Conservation (phyloP, 2,113 vertebrate species). For the Anguilla rostrata region DNA sequence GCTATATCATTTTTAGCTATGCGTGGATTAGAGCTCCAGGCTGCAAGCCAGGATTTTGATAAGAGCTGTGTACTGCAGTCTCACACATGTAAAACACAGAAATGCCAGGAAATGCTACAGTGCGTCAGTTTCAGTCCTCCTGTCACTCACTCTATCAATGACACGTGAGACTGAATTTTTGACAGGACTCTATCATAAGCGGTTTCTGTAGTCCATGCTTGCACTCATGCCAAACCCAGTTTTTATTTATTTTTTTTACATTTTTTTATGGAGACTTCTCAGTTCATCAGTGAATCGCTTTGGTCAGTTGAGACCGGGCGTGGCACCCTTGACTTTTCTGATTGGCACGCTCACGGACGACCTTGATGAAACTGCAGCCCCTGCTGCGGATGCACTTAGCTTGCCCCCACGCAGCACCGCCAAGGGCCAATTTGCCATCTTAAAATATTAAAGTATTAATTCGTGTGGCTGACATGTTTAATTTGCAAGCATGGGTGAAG, state of each 20-base stretch:
- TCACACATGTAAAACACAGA: conserved; percentile 19
- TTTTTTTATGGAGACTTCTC: too few species aligned
- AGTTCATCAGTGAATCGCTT: too few species aligned
- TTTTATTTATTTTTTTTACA: background rate
- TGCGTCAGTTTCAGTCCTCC: background rate
- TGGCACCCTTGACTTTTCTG: background rate
- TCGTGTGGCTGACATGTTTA: conserved; percentile 22
- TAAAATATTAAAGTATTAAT: conserved; percentile 21
- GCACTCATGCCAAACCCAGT: background rate
- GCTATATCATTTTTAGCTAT: conserved; percentile 22
- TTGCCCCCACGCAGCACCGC: background rate
- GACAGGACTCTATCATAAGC: conserved; percentile 5
- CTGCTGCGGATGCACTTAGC: background rate
- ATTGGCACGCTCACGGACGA: too few species aligned
- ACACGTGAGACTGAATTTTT: conserved; percentile 13
- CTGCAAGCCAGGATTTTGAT: conserved; percentile 19
- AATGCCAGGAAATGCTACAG: background rate
- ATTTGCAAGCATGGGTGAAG: conserved; percentile 10
- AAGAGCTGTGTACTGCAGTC: conserved; percentile 25
- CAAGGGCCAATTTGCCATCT: conserved; percentile 9
- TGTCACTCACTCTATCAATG: background rate
- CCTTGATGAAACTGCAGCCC: background rate
- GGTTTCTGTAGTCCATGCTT: background rate
- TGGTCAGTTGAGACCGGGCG: background rate
- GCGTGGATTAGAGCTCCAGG: conserved; percentile 34